Base-by-base conservation (phyloP, 2,797 vertebrate species). In the Lateolabrax maculatus region DNA sequence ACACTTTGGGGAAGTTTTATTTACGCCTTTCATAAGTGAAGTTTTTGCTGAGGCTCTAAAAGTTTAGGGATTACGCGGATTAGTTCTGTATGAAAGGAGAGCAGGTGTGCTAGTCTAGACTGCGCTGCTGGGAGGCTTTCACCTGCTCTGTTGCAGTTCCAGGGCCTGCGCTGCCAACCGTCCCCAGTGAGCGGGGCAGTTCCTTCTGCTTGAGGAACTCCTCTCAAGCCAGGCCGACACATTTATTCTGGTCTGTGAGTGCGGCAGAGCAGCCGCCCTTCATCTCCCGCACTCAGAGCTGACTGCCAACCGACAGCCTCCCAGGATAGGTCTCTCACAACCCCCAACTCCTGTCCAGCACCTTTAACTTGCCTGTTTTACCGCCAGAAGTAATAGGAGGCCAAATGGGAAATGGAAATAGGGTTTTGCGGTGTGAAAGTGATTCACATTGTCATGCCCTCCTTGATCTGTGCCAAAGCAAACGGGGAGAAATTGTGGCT, bases 381-480 rank as follows among this genome's bases (percentile, higher is more conserved):
- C 78, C 23, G 72, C 82, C 84, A 89, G 73, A 83, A 81, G 84
- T 81, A 82, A 89, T 82, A 87, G 67, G 69, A 74, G 57, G 67
- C 68, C 84, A 84, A 87, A 84, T 55, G 74, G 78, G 83, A 90
- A 91, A 90, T 82, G 80, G 80, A 90, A 87, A 86, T 77, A 31
- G 62, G 48, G 69, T 74, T 86, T 80, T 72, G 67, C 55, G 5
- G 69, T 49, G 29, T 90, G 87, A 92, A 90, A 88, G 77, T 76
- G 84, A 85, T 83, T 87, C 88, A 86, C 77, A 84, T 84, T 90
- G 81, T 89, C 82, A 74, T 69, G 77, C 43, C 48, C 73, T 84
- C 56, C 88, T 87, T 86, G 80, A 89, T 88, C 86, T 81, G 71
- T 68, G 81, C 83, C 82, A 87, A 84, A 88, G 88, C 74, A 81